These are phyloP conservation scores for Sphyrna mokarran DNA, from an alignment of 2,113 vertebrate genomes.

Conservation along the genomic window DNA sequence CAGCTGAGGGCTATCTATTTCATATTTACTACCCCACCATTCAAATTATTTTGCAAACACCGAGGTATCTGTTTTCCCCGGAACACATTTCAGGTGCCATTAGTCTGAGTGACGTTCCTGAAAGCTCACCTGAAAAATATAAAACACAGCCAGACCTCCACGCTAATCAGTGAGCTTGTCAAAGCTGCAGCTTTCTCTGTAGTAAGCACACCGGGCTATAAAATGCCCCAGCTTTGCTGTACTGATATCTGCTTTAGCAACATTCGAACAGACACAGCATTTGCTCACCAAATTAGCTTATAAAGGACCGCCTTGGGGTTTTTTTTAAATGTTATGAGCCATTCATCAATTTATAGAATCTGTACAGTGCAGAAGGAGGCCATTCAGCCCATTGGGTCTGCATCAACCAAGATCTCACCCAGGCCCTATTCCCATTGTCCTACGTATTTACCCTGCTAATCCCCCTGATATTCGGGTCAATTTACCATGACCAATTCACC, in stretches of 20 bases:
- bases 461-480: too few relatives aligned
- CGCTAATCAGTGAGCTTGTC: neutral
- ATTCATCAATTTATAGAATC: neutral
- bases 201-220: neutral
- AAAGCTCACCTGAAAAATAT: constrained; percentile 7
- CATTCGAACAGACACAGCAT: neutral
- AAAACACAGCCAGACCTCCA: neutral
- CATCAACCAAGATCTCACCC: too few relatives aligned
- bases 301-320: neutral
- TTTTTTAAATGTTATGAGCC: neutral
- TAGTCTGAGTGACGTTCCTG: neutral
- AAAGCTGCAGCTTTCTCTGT: neutral
- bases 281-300: neutral
- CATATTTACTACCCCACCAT: neutral
- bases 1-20: neutral
- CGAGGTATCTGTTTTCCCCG: neutral
- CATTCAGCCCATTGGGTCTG: too few relatives aligned
- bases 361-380: too few relatives aligned
- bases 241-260: neutral
- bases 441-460: too few relatives aligned
- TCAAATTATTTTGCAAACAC: neutral
- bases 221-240: neutral
- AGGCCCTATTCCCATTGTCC: too few relatives aligned
- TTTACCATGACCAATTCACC: too few relatives aligned
- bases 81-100: neutral